Evolutionary conservation across 2,888 invertebrate species (phyloP).

Genomic region (Rotaria sp.): DNA sequence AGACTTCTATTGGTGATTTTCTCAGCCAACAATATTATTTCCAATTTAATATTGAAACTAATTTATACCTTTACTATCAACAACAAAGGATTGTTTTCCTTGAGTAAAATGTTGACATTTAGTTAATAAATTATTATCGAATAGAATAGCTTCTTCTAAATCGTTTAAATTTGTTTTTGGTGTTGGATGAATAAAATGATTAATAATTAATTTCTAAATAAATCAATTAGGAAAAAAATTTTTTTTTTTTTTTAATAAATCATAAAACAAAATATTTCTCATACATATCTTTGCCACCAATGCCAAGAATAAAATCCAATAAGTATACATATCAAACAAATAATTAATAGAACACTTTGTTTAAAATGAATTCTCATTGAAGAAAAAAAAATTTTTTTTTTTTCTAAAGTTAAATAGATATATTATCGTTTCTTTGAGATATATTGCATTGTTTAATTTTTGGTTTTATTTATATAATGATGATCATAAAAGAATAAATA

Average conservation of each 20-base stretch:
- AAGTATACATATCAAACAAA: background rate
- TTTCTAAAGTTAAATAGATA: background rate
- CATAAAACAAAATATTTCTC: background rate
- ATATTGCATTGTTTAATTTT: background rate
- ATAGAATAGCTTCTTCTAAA: background rate
- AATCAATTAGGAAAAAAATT: too few relatives aligned
- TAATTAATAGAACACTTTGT: background rate
- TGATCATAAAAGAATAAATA: constrained; percentile 20
- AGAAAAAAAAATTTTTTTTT: too few relatives aligned
- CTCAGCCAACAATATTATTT: background rate
- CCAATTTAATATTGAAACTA: background rate
- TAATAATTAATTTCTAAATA: background rate
- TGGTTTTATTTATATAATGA: background rate
- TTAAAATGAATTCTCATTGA: background rate
- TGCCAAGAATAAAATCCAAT: background rate
- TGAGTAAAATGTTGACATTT: constrained; percentile 21
- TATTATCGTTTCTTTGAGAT: background rate
- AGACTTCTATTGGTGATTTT: background rate
- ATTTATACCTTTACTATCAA: constrained; percentile 12
- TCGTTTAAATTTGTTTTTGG: background rate
- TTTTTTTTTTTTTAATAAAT: too few relatives aligned
- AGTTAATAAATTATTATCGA: background rate
- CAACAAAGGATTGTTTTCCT: background rate
- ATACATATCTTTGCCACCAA: background rate
- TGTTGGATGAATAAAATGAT: background rate